Percentiles rank a stretch among this genome's conserved stretches.
phyloP scores from a whole-genome alignment of 37 sponge, comb jelly and placozoan genomes.

The Theonella swinhoei region DNA sequence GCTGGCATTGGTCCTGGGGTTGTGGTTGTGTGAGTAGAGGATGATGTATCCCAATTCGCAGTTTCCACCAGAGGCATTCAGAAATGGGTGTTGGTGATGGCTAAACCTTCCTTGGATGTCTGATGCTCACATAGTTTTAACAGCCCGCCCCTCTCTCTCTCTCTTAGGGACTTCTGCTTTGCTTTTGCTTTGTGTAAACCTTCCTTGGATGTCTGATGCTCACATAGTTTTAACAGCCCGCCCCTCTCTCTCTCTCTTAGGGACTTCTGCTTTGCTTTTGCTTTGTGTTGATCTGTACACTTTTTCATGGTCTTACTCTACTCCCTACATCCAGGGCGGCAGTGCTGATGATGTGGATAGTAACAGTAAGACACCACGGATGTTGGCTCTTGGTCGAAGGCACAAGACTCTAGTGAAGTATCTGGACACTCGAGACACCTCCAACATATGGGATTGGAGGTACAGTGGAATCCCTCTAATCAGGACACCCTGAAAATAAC shows the following conservation, averaged over 20 bases:
- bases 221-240: not conserved
- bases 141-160: not conserved
- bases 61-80: conserved; percentile 72
- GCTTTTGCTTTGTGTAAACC: conserved; percentile 19
- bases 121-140: conserved; percentile 46
- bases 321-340: conserved; percentile 36
- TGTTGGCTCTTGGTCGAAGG: conserved; percentile 60
- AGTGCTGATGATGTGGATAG: conserved; percentile 41
- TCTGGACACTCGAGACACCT: conserved; percentile 49
- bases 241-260: not conserved
- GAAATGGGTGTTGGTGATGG: conserved; percentile 73
- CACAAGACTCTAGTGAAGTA: conserved; percentile 65
- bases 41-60: conserved; percentile 77
- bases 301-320: not conserved
- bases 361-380: conserved; percentile 71
- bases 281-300: not conserved
- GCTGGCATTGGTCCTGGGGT: not conserved
- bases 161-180: not conserved
- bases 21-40: conserved; percentile 6
- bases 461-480: too few relatives aligned
- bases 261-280: not conserved
- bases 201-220: conserved; percentile 90
- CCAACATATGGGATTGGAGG: conserved; percentile 74
- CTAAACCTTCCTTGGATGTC: conserved; percentile 84
- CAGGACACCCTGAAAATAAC: too few relatives aligned